These are phyloP conservation scores for Elachura formosa DNA, from an alignment of 2,113 vertebrate genomes.

Conservation along the genomic window DNA sequence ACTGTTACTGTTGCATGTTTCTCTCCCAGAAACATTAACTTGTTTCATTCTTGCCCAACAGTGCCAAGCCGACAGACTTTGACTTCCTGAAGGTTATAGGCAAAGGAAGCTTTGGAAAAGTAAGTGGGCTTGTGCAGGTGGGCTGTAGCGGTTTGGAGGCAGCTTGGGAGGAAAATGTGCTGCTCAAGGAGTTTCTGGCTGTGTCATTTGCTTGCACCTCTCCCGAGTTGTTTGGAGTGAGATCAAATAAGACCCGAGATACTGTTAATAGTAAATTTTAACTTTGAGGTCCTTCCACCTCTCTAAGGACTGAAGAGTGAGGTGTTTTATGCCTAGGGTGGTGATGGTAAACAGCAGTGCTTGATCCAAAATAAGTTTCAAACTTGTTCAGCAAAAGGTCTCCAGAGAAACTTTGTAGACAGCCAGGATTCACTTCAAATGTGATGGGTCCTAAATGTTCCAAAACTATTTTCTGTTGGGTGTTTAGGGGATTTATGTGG, in stretches of 20 bases:
- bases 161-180: background rate
- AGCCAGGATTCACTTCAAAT: background rate
- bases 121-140: constrained; percentile 46
- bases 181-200: background rate
- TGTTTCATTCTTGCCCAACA: constrained; percentile 43
- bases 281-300: background rate
- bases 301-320: background rate
- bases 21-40: constrained; percentile 24
- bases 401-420: background rate
- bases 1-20: background rate
- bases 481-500: background rate
- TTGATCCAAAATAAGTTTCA: background rate
- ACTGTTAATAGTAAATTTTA: background rate
- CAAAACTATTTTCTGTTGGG: background rate
- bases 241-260: background rate
- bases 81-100: constrained; percentile 82
- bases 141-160: background rate
- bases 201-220: background rate
- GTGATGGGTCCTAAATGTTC: background rate
- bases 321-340: background rate
- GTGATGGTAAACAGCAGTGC: background rate
- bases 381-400: background rate
- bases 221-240: background rate
- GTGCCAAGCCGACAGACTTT: constrained; percentile 81
- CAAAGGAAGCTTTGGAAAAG: constrained; percentile 82